These are phyloP conservation scores for Alaudala cheleensis DNA, from an alignment of 2,113 vertebrate genomes.

Conservation along the genomic window DNA sequence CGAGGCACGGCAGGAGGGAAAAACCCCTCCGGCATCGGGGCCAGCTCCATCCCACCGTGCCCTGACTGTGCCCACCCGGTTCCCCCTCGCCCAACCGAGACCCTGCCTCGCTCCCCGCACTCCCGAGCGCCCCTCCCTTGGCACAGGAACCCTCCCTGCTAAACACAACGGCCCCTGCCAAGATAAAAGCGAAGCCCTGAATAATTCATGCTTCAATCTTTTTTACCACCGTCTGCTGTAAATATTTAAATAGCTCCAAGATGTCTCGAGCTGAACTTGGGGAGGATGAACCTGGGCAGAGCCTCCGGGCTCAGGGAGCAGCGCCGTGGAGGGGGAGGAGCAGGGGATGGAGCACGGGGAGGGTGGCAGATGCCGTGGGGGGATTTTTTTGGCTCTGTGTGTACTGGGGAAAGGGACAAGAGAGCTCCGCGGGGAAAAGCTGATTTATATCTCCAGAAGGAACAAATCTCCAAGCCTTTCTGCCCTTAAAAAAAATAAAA, in stretches of 20 bases:
- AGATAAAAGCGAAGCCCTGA: constrained; percentile 68
- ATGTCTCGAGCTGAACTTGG: background rate
- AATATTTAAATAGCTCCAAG: constrained; percentile 70
- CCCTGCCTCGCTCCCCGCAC: background rate
- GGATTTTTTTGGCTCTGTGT: background rate
- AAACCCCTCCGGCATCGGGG: accelerated
- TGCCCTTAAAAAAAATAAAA: background rate
- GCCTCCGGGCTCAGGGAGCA: background rate
- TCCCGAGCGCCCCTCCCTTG: background rate
- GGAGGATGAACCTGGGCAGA: background rate
- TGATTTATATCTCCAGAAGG: background rate
- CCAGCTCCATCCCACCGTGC: accelerated
- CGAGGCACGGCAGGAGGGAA: accelerated
- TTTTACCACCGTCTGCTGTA: constrained; percentile 60
- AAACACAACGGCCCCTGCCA: constrained; percentile 22
- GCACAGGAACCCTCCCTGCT: background rate
- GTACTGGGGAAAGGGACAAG: background rate
- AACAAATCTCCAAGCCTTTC: background rate
- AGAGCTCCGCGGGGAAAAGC: background rate
- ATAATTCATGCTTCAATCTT: constrained; percentile 73
- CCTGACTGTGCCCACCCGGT: accelerated
- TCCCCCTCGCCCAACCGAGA: accelerated
- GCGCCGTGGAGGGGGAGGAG: background rate
- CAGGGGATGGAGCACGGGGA: background rate
- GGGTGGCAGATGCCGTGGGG: background rate